These are phyloP conservation scores for Tolypeutes matacus DNA, from an alignment of 2,797 vertebrate genomes.

Conservation along the genomic window DNA sequence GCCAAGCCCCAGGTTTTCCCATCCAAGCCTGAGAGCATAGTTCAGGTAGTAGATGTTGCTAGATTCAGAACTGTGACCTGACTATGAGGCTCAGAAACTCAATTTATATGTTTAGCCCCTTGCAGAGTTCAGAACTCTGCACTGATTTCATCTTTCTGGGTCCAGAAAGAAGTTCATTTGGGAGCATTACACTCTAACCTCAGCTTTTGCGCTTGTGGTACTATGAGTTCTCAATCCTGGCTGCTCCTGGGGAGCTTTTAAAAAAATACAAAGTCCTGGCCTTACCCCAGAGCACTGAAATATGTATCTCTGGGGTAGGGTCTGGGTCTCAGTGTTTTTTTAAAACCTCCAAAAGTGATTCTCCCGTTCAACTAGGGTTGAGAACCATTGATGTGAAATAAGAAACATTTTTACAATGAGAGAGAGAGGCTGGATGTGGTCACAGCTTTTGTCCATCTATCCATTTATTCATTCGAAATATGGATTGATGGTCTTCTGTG, in stretches of 20 bases:
- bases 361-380: neutral
- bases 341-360: neutral
- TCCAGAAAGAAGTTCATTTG: neutral
- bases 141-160: conserved; percentile 26
- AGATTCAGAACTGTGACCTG: conserved; percentile 9
- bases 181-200: neutral
- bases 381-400: neutral
- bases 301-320: neutral
- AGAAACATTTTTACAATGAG: neutral
- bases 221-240: neutral
- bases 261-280: neutral
- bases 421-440: neutral
- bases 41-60: conserved; percentile 31
- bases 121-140: conserved; percentile 10
- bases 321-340: neutral
- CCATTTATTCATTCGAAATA: neutral
- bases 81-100: conserved; percentile 50
- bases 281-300: neutral
- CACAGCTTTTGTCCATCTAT: neutral
- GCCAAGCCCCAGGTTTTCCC: conserved; percentile 16
- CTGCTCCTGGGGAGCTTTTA: neutral
- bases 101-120: conserved; percentile 47
- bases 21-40: neutral
- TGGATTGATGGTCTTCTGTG: neutral
- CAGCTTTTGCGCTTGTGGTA: neutral